Evolutionary conservation across 2,888 invertebrate genomes (phyloP).

Genomic region (Microctonus brassicae): DNA sequence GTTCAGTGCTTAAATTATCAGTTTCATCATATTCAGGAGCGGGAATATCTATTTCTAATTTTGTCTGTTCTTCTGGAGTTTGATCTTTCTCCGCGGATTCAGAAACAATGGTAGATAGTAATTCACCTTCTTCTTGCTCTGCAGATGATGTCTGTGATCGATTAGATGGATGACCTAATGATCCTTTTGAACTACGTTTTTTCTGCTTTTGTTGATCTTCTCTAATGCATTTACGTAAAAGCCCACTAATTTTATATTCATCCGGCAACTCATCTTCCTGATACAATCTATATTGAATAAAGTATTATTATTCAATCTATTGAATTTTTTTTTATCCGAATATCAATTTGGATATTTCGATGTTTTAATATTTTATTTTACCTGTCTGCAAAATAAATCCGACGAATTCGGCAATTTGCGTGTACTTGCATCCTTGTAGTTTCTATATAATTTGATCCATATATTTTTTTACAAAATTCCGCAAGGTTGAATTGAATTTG

Average conservation of each 20-base stretch:
- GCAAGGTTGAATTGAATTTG: slow-evolving; percentile 95
- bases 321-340: no score
- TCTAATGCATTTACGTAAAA: slow-evolving; percentile 68
- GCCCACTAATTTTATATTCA: slow-evolving; percentile 95
- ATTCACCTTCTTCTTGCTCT: not conserved
- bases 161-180: slow-evolving; percentile 15
- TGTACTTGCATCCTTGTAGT: slow-evolving; percentile 93
- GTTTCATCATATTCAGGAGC: slow-evolving; percentile 32
- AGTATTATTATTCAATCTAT: not conserved
- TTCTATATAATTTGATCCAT: slow-evolving; percentile 96
- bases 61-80: slow-evolving; percentile 34
- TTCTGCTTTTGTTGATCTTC: not conserved
- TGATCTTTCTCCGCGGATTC: slow-evolving; percentile 10
- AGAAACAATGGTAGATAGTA: slow-evolving; percentile 5
- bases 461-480: slow-evolving; percentile 93
- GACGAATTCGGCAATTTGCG: slow-evolving; percentile 93
- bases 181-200: slow-evolving; percentile 13
- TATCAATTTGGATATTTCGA: no score
- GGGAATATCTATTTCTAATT: slow-evolving; percentile 35
- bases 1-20: slow-evolving; percentile 11
- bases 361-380: slow-evolving; percentile 30
- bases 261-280: slow-evolving; percentile 95
- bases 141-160: slow-evolving; percentile 1
- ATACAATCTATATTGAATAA: slow-evolving; percentile 80
- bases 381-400: slow-evolving; percentile 85